These are phyloP conservation scores for Drosophila greeni DNA, from an alignment of 2,888 invertebrate genomes.

Conservation along the genomic window DNA sequence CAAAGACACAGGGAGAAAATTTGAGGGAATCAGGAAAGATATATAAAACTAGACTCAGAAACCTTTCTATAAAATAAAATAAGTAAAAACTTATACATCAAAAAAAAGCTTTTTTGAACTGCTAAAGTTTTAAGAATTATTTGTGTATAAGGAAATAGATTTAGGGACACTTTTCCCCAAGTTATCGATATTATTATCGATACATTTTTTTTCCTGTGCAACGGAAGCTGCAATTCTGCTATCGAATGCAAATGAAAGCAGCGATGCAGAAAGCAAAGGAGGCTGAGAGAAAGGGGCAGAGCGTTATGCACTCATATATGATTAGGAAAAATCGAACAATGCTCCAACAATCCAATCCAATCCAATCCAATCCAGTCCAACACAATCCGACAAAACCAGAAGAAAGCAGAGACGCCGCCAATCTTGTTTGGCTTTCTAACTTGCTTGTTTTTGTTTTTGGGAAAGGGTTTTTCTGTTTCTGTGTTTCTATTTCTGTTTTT, in stretches of 20 bases:
- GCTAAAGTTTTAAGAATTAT: no score
- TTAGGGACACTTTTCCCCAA: rapidly evolving
- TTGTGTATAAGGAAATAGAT: not conserved
- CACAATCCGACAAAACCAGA: slow-evolving; percentile 27
- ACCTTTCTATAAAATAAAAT: no score
- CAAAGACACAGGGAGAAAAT: slow-evolving; percentile 18
- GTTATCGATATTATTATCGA: not conserved
- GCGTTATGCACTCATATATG: slow-evolving; percentile 62
- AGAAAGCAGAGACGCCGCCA: slow-evolving; percentile 38
- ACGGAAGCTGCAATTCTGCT: slow-evolving; percentile 46
- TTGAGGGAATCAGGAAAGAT: no score
- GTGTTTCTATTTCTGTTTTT: slow-evolving; percentile 41
- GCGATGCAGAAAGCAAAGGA: slow-evolving; percentile 57
- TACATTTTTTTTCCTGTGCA: slow-evolving; percentile 14
- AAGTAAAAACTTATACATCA: no score
- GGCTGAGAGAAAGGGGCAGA: slow-evolving; percentile 36
- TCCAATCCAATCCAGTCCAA: slow-evolving; percentile 24
- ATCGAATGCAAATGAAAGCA: slow-evolving; percentile 67
- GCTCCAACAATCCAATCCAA: slow-evolving; percentile 55
- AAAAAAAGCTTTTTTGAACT: no score
- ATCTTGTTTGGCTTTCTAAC: slow-evolving; percentile 58
- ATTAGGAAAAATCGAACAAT: slow-evolving; percentile 72
- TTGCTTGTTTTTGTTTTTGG: slow-evolving; percentile 44
- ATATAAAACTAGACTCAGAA: not conserved
- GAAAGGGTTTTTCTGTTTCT: slow-evolving; percentile 55